Evolutionary conservation across 2,888 invertebrate species (phyloP).

Genomic region (Pachydiplax longipennis): DNA sequence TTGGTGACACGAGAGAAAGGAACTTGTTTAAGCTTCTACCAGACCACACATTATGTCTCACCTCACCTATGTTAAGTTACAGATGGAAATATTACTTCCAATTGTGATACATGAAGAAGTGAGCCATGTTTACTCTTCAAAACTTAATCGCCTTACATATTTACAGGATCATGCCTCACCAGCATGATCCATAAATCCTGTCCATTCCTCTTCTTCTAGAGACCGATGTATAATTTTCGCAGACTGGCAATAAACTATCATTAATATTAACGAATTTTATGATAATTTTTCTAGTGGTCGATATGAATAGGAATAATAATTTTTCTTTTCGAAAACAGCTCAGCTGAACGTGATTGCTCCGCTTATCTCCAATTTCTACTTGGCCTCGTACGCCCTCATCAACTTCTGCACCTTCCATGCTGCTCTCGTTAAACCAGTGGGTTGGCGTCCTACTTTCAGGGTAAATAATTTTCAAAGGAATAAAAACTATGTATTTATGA

Average conservation of each 20-base stretch:
- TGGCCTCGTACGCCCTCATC: conserved; percentile 92
- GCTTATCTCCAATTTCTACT: conserved; percentile 92
- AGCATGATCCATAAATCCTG: too few species aligned
- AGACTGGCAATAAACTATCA: neutral
- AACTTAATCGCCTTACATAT: too few species aligned
- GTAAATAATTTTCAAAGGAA: conserved; percentile 67
- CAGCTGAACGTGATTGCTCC: conserved; percentile 90
- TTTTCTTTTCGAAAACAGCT: conserved; percentile 64
- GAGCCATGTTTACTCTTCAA: too few species aligned
- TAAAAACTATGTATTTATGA: neutral
- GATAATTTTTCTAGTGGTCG: neutral
- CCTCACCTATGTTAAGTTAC: too few species aligned
- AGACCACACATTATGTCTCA: too few species aligned
- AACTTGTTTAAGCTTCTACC: too few species aligned
- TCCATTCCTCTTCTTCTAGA: too few species aligned
- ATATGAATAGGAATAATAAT: neutral
- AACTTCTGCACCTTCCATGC: conserved; percentile 97
- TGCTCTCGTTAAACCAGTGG: conserved; percentile 83
- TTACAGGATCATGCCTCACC: too few species aligned
- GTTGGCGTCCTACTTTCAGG: conserved; percentile 90
- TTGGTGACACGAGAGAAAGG: too few species aligned
- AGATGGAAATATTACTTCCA: too few species aligned
- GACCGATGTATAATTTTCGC: too few species aligned
- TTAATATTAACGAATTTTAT: conserved; percentile 7
- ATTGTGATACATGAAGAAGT: too few species aligned